Evolutionary conservation across 2,113 vertebrate genomes (phyloP).

Genomic region (Sinocyclocheilus grahami): DNA sequence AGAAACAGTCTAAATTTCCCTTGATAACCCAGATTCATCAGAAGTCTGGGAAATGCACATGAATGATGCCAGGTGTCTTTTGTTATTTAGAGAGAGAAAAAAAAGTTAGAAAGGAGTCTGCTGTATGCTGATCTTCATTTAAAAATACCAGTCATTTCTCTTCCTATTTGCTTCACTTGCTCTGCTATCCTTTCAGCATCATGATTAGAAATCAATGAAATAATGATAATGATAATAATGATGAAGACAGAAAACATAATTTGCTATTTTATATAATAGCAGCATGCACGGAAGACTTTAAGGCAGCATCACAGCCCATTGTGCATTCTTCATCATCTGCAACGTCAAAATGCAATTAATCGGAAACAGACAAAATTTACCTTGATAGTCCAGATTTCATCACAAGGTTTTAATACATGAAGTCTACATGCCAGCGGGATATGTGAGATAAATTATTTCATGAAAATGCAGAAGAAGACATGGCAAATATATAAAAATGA

Average conservation of each 20-base stretch:
- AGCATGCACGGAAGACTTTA: conserved; percentile 6
- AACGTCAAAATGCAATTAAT: conserved; percentile 14
- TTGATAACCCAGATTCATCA: not conserved
- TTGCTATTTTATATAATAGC: not conserved
- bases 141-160: not conserved
- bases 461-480: not conserved
- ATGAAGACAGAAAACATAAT: conserved; percentile 4
- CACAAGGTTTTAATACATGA: not conserved
- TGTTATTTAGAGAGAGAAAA: not conserved
- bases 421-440: not conserved
- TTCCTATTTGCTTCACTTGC: not conserved
- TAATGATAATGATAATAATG: conserved; percentile 31
- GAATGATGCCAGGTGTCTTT: conserved; percentile 8
- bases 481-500: not conserved
- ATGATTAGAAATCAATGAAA: conserved; percentile 22
- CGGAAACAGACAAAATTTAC: not conserved
- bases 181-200: not conserved
- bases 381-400: not conserved
- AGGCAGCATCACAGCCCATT: conserved; percentile 15
- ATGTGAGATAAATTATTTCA: not conserved
- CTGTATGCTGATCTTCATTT: not conserved
- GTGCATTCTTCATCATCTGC: conserved; percentile 5
- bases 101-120: not conserved
- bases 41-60: not conserved
- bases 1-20: not conserved